Base-by-base conservation (phyloP, 1,140 invertebrate genomes). In the Globodera rostochiensis region DNA sequence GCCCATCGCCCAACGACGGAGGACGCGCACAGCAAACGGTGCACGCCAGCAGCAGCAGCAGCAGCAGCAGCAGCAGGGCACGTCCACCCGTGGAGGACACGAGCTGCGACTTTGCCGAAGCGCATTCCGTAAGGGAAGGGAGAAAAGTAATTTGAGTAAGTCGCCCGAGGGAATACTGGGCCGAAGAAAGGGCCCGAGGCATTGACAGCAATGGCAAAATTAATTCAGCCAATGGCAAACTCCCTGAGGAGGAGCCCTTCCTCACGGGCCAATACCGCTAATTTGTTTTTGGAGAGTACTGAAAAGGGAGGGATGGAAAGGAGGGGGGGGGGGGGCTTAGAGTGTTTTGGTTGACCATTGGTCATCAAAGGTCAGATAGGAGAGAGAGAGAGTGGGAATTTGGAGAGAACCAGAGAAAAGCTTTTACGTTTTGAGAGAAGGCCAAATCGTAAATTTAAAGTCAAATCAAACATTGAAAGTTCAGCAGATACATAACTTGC, bases 91-190 rank as follows among this genome's bases (percentile, higher is more conserved):
- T 64, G 73, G 84, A 86, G 73, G 86, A 86, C 73, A 86, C 86
- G 49, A 87, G 84, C 53, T 86, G 86, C 73, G 82, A 84, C 74
- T 73, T 86, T 49, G 25, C 73, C 19, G 85, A 88, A 74, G 86
- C 85, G 49, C 85, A 80, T 73, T 67, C 73, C 70, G 86, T 86
- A 60, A 87, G 84, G 79, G 49, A 4, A 45, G 46, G 69, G 5
- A 13, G 57, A 19, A 64, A 64, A 60, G 19, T 21, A 50, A 80
- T 53, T 60, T 15, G 50, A 49, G 79, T 53, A 49, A 49, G 36
- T 66, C 19, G 69, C 57, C 79, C 74, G 79, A 50, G 80, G 79
- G 19, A 21, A 75, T 9, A 78, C 82, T 53, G 50, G 50, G 78
- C 9, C 46, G 21, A 36, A 75, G 21, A 11, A 73, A 78, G 8